A percentile compares a stretch with the other conserved stretches of the same genome.
These are phyloP conservation scores for Galeruca laticollis DNA, from an alignment of 2,888 invertebrate genomes.

Conservation along the genomic window DNA sequence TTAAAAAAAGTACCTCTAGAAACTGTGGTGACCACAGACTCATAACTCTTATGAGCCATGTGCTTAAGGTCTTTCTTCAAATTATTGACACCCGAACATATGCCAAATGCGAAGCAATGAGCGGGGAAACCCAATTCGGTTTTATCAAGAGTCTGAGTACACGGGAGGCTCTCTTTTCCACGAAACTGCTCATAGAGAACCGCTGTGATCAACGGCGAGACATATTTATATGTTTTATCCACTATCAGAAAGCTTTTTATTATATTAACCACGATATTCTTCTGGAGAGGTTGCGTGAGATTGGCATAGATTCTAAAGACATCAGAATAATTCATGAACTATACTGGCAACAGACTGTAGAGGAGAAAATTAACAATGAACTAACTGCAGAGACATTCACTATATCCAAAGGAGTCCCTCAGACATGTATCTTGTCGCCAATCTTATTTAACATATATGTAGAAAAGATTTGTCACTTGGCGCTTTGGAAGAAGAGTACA, in stretches of 20 bases:
- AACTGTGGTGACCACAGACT: background rate
- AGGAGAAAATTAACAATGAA: too few relatives aligned
- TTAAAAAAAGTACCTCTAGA: too few relatives aligned
- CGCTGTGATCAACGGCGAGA: background rate
- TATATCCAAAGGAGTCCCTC: background rate
- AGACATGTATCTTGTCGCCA: background rate
- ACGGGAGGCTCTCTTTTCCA: background rate
- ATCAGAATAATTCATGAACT: too few relatives aligned
- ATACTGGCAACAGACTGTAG: too few relatives aligned
- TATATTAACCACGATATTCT: too few relatives aligned
- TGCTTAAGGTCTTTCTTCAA: background rate
- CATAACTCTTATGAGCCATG: background rate
- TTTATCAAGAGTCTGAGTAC: background rate
- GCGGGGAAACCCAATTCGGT: background rate
- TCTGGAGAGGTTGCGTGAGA: background rate
- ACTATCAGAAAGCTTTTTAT: too few relatives aligned
- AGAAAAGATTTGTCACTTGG: background rate
- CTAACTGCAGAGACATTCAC: background rate
- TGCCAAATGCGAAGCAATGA: background rate
- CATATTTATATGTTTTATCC: too few relatives aligned
- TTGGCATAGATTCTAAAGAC: too few relatives aligned
- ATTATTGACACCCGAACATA: background rate
- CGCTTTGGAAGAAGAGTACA: background rate
- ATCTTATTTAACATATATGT: background rate
- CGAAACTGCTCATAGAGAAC: background rate